Evolutionary conservation across 2,113 vertebrate species (phyloP), one percentile per base, ranked within the genome.

Genomic region (Hiodon alosoides): DNA sequence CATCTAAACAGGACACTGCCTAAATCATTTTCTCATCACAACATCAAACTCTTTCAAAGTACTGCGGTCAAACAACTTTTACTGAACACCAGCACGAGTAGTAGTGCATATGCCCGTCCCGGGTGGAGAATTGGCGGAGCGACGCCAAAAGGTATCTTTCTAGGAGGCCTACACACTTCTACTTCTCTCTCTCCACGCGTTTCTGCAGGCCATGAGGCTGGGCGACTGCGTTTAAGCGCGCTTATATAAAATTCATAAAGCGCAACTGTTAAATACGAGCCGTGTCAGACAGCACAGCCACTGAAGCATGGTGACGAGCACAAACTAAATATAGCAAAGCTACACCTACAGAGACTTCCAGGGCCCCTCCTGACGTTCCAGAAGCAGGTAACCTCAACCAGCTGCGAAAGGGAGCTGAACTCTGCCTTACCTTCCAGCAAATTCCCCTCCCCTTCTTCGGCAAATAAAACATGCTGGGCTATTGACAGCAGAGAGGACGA

Each of bases 191-290:
- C 4, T 31, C 31, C 31, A 31, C 31, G 31, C 31, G 31, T 52
- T 50, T 75, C 54, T 59, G 65, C 7, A 7, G 53, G 8, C 14
- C 46, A n/a, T 16, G 14, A 50, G 66, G 13, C 67, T 59, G 50
- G 54, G 67, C 52, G 58, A 76, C 53, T 69, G 67, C 46, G 77
- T 67, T 82, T 74, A 78, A 73, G 8, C 16, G 10, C 4, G 48
- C 65, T 80, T 82, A 83, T 72, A 79, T 79, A 77, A 80, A 52
- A 66, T 62, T 65, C 17, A 64, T 73, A 73, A 57, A 71, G 75
- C 31, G 16, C 7, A 59, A 71, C 71, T 70, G 79, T 74, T 78
- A 76, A 62, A 68, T 54, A 60, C 47, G 71, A 53, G 53, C 67
- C 53, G 47, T 64, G 67, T 71, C 64, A 74, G 70, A 31, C 64